A percentile compares a stretch with the other conserved stretches of the same genome.
Evolutionary conservation across 2,113 vertebrate genomes (phyloP).

Genomic region (Varanus salvator): DNA sequence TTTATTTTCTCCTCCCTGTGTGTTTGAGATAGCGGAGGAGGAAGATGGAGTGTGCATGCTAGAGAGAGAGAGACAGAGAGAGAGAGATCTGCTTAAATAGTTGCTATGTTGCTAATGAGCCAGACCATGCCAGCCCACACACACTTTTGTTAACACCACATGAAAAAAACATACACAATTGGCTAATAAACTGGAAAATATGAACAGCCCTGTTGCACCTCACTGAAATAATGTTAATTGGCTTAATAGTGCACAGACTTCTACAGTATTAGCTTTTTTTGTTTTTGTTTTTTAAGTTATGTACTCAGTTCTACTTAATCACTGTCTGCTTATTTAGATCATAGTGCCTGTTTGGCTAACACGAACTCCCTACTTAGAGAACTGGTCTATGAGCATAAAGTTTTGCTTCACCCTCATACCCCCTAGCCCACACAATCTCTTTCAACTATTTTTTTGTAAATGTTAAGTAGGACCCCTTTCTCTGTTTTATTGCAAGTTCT

Average conservation of each 20-base stretch:
- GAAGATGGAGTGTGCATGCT: too few relatives aligned
- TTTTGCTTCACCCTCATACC: background rate
- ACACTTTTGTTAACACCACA: background rate
- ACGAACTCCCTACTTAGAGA: slow-evolving; percentile 27
- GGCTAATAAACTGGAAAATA: background rate
- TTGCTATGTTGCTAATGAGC: background rate
- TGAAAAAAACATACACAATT: slow-evolving; percentile 3
- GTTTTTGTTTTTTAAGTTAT: background rate
- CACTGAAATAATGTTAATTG: slow-evolving; percentile 49
- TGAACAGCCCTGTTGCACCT: background rate
- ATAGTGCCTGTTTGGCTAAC: slow-evolving; percentile 30
- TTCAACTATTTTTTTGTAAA: background rate
- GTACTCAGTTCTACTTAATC: background rate
- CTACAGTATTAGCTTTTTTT: background rate
- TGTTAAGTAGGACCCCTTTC: slow-evolving; percentile 41
- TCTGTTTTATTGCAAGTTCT: background rate
- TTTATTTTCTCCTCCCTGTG: slow-evolving; percentile 2
- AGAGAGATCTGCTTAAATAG: slow-evolving; percentile 12
- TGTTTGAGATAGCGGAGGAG: too few relatives aligned
- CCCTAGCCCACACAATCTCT: background rate
- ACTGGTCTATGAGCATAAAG: slow-evolving; percentile 11
- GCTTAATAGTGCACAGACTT: slow-evolving; percentile 9
- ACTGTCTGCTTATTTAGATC: slow-evolving; percentile 14
- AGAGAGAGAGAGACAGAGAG: background rate
- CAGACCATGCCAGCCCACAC: slow-evolving; percentile 30